These are phyloP conservation scores for Nanorana parkeri DNA, from an alignment of 2,113 vertebrate genomes.

Conservation along the genomic window DNA sequence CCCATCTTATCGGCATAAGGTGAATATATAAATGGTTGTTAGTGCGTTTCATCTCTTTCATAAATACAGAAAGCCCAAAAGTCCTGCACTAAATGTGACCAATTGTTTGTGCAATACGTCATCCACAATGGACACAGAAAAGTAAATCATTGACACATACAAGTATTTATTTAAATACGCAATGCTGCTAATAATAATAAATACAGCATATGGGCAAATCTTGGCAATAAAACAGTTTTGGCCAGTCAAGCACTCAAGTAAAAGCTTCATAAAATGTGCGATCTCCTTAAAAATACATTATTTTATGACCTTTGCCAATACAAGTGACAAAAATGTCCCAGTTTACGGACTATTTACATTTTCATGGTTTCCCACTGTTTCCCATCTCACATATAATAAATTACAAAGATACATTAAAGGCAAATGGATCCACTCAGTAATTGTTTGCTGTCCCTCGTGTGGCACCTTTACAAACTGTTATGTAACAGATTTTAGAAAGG, in stretches of 20 bases:
- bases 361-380: slow-evolving; percentile 59
- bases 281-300: slow-evolving; percentile 85
- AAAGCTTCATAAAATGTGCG: slow-evolving; percentile 86
- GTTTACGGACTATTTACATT: slow-evolving; percentile 66
- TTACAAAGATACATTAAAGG: slow-evolving; percentile 79
- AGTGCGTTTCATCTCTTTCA: background rate
- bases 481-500: background rate
- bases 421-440: background rate
- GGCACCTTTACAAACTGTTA: slow-evolving; percentile 1
- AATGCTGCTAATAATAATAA: slow-evolving; percentile 76
- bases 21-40: no score
- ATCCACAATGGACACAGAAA: background rate
- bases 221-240: slow-evolving; percentile 84
- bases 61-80: background rate
- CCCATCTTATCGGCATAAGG: no score
- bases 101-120: background rate
- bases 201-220: slow-evolving; percentile 85
- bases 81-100: background rate
- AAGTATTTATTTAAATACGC: slow-evolving; percentile 85
- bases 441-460: background rate
- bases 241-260: slow-evolving; percentile 78
- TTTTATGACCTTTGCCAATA: slow-evolving; percentile 78
- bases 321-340: slow-evolving; percentile 74
- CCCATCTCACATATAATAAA: slow-evolving; percentile 71
- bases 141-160: slow-evolving; percentile 72